Conservation (phyloP, 2,113 vertebrate species). For the Prunella himalayana region DNA sequence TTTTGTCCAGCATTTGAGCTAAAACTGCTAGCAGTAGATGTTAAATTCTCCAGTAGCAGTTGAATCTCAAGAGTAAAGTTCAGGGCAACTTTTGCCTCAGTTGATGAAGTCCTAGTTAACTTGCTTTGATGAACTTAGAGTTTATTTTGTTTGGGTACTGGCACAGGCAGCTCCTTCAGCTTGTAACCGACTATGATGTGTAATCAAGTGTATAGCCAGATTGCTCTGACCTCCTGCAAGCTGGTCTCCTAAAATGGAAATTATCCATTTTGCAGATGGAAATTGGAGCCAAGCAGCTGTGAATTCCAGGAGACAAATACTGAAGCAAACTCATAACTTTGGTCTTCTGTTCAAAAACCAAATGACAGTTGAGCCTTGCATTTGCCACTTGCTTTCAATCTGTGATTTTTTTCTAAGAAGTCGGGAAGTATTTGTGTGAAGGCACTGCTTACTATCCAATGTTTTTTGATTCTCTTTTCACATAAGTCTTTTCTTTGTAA, state of each 20-base stretch:
- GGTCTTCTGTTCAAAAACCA: neutral
- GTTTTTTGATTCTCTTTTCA: neutral
- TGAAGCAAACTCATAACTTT: neutral
- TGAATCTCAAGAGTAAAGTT: neutral
- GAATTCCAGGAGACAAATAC: slow-evolving; percentile 25
- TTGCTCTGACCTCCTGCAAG: neutral
- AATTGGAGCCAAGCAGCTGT: slow-evolving; percentile 42
- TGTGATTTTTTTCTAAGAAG: neutral
- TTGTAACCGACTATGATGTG: neutral
- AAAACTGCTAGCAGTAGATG: neutral
- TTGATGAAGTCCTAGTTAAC: neutral
- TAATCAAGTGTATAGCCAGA: neutral
- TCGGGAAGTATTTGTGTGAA: neutral
- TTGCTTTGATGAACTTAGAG: neutral
- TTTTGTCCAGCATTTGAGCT: neutral
- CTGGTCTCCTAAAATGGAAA: slow-evolving; percentile 42
- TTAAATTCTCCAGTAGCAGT: neutral
- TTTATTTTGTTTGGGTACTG: neutral
- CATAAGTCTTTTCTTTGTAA: neutral
- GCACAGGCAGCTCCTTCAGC: neutral
- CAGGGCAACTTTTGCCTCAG: neutral
- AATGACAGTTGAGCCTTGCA: neutral
- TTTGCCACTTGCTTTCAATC: neutral
- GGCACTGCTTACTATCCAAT: neutral
- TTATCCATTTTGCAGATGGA: slow-evolving; percentile 31